A percentile compares a stretch with the other conserved stretches of the same genome.
phyloP scores from a whole-genome alignment of 1,140 invertebrate species.

The Cydia fagiglandana region DNA sequence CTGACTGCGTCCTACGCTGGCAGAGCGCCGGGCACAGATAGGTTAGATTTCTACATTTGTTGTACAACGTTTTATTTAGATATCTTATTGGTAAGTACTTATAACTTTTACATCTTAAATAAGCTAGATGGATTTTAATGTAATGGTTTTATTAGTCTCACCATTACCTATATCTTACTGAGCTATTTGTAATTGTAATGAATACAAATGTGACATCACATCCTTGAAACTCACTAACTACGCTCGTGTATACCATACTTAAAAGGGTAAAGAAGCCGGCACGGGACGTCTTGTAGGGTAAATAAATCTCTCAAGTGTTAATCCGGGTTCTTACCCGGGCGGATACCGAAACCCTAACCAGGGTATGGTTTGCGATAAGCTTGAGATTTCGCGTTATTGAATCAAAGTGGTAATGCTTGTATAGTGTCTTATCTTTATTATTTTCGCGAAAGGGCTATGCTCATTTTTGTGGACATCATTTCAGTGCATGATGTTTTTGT shows the following conservation, averaged over 20 bases:
- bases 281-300: conserved; percentile 26
- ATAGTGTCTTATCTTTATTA: background rate
- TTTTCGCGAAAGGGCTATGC: background rate
- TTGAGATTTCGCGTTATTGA: conserved; percentile 24
- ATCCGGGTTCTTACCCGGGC: conserved; percentile 18
- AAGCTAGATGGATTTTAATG: too few relatives aligned
- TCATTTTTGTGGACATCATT: background rate
- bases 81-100: too few relatives aligned
- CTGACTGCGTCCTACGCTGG: too few relatives aligned
- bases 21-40: too few relatives aligned
- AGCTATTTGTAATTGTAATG: too few relatives aligned
- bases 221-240: background rate
- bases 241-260: background rate
- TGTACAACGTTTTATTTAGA: too few relatives aligned
- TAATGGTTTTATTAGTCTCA: too few relatives aligned
- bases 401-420: conserved; percentile 13
- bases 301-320: conserved; percentile 30
- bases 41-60: too few relatives aligned
- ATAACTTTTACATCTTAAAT: too few relatives aligned
- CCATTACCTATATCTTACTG: too few relatives aligned
- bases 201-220: too few relatives aligned
- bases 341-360: conserved; percentile 10
- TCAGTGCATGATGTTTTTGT: background rate
- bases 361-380: conserved; percentile 13
- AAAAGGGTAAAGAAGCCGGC: background rate